Evolutionary conservation across 2,113 vertebrate genomes (phyloP).

Genomic region (Tachysurus vachellii): DNA sequence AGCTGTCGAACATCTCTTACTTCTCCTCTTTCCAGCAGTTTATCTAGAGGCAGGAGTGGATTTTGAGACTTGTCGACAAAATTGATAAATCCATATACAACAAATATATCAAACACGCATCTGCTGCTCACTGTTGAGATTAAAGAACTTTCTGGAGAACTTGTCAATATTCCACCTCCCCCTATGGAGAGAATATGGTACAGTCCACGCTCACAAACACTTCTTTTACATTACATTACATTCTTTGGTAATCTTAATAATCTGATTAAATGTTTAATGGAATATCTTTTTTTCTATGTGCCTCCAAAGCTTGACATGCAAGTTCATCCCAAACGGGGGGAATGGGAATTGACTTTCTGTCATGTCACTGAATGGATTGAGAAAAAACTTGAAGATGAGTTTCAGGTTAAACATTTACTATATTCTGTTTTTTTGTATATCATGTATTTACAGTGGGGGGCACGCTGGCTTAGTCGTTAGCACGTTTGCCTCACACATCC

Average conservation of each 20-base stretch:
- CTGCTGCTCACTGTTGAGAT: conserved; percentile 86
- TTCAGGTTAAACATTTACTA: conserved; percentile 74
- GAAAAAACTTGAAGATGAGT: conserved; percentile 84
- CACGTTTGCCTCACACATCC: too few species aligned
- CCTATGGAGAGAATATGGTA: conserved; percentile 88
- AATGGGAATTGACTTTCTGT: conserved; percentile 84
- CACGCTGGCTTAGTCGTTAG: too few species aligned
- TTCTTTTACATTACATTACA: too few species aligned
- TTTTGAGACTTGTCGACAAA: conserved; percentile 88
- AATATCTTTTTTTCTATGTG: conserved; percentile 64
- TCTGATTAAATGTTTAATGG: background rate
- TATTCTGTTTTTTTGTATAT: background rate
- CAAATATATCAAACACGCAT: conserved; percentile 86
- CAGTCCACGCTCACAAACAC: conserved; percentile 3
- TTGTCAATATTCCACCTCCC: conserved; percentile 82
- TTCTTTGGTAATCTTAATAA: background rate
- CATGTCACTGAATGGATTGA: conserved; percentile 88
- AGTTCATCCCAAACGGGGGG: conserved; percentile 82
- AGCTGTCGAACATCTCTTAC: conserved; percentile 10
- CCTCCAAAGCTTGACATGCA: conserved; percentile 83
- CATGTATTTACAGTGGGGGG: too few species aligned
- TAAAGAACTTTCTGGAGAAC: conserved; percentile 80
- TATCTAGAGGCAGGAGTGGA: conserved; percentile 72
- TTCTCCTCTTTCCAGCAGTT: conserved; percentile 59
- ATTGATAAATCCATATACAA: conserved; percentile 87